Percentiles rank a stretch among this genome's conserved stretches.
These are phyloP conservation scores for Crenuchus spilurus DNA, from an alignment of 2,797 vertebrate species.

Conservation along the genomic window DNA sequence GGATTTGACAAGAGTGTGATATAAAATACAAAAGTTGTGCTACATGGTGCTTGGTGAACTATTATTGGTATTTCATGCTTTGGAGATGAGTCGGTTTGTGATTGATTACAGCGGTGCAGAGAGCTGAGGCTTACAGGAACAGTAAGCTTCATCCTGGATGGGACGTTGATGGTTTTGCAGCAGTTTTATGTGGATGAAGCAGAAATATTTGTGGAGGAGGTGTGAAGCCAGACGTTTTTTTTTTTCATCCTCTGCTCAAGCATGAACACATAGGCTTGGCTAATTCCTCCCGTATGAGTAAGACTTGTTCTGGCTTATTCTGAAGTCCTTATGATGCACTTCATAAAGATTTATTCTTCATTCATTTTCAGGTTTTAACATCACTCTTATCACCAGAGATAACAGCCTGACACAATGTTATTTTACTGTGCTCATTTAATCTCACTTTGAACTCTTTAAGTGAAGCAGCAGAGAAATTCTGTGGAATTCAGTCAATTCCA, in stretches of 20 bases:
- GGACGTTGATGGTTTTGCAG: conserved; percentile 42
- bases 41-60: neutral
- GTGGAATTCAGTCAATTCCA: too few relatives aligned
- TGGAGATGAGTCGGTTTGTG: conserved; percentile 4
- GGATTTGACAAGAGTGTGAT: conserved; percentile 31
- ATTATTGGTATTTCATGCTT: conserved; percentile 28
- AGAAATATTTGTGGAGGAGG: conserved; percentile 41
- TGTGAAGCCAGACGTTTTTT: neutral
- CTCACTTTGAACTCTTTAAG: too few relatives aligned
- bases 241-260: conserved; percentile 5
- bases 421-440: too few relatives aligned
- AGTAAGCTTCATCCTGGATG: conserved; percentile 18
- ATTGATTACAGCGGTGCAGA: conserved; percentile 29
- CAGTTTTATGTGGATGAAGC: conserved; percentile 23
- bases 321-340: neutral
- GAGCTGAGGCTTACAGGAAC: conserved; percentile 26
- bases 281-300: conserved; percentile 25
- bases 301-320: neutral
- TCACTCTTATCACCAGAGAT: neutral
- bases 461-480: too few relatives aligned
- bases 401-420: neutral
- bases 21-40: conserved; percentile 25
- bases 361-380: too few relatives aligned
- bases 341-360: neutral
- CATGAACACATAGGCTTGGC: conserved; percentile 8